These are phyloP conservation scores for Saguinus midas DNA, from an alignment of 2,113 vertebrate genomes.

Conservation along the genomic window DNA sequence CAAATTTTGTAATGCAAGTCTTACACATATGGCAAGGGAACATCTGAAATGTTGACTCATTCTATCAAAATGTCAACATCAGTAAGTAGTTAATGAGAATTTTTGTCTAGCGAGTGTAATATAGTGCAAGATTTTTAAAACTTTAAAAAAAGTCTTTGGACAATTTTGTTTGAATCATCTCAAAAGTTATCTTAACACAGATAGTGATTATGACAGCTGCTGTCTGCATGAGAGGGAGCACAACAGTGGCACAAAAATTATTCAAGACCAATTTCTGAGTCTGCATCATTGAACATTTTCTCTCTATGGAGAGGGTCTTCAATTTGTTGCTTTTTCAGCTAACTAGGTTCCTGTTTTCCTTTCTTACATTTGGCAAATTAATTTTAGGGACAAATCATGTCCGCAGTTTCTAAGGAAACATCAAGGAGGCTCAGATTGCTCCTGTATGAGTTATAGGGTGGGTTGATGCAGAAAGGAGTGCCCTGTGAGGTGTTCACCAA, in stretches of 20 bases:
- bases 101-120: background rate
- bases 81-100: background rate
- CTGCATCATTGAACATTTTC: background rate
- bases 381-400: slow-evolving; percentile 20
- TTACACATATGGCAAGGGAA: background rate
- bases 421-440: background rate
- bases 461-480: background rate
- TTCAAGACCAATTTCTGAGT: background rate
- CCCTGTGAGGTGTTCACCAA: background rate
- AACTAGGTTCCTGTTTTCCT: background rate
- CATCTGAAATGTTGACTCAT: background rate
- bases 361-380: background rate
- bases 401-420: background rate
- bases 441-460: background rate
- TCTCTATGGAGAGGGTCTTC: background rate
- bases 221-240: background rate
- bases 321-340: background rate
- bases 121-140: slow-evolving; percentile 15
- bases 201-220: slow-evolving; percentile 12
- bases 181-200: background rate
- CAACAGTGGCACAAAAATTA: background rate
- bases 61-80: background rate
- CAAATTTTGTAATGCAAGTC: background rate
- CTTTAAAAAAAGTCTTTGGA: background rate
- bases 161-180: slow-evolving; percentile 45